Evolutionary conservation across 1,140 invertebrate genomes (phyloP).

Genomic region (Chlorops oryzae): DNA sequence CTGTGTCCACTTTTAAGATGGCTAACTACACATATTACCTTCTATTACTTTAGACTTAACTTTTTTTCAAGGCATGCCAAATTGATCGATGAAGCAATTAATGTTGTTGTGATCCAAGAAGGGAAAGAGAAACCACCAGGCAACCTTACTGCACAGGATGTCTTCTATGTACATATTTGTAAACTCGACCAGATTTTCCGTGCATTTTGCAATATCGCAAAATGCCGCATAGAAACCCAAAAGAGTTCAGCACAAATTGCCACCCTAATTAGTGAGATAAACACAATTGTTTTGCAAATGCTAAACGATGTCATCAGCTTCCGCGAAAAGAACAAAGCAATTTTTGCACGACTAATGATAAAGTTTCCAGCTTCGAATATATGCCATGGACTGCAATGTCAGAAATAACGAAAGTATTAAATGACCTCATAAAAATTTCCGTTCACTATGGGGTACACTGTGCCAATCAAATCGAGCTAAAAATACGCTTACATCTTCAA

Average conservation of each 20-base stretch:
- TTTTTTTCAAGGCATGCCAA: constrained; percentile 19
- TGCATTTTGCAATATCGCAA: constrained; percentile 51
- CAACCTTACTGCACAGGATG: constrained; percentile 60
- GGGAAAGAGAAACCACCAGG: constrained; percentile 49
- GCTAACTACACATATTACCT: neutral
- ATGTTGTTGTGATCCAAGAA: constrained; percentile 51
- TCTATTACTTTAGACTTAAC: neutral
- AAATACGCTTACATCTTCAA: constrained; percentile 61
- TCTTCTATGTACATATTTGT: constrained; percentile 67
- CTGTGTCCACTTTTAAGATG: too few relatives aligned
- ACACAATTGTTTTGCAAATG: constrained; percentile 53
- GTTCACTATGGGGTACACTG: constrained; percentile 55
- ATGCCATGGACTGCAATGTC: constrained; percentile 61
- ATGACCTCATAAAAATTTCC: constrained; percentile 48
- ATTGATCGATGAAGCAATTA: constrained; percentile 51
- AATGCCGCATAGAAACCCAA: constrained; percentile 53
- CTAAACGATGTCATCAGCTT: constrained; percentile 56
- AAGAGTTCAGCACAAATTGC: constrained; percentile 52
- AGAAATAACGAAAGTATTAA: too few relatives aligned
- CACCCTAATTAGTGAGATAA: constrained; percentile 53
- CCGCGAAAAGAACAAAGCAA: constrained; percentile 53
- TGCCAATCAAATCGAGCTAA: constrained; percentile 50
- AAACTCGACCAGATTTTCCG: constrained; percentile 54
- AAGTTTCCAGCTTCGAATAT: constrained; percentile 49
- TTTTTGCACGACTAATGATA: constrained; percentile 43